Percentiles rank a stretch among this genome's conserved stretches.
phyloP scores from a whole-genome alignment of 1,140 invertebrate genomes.

The Drosophila bocki region DNA sequence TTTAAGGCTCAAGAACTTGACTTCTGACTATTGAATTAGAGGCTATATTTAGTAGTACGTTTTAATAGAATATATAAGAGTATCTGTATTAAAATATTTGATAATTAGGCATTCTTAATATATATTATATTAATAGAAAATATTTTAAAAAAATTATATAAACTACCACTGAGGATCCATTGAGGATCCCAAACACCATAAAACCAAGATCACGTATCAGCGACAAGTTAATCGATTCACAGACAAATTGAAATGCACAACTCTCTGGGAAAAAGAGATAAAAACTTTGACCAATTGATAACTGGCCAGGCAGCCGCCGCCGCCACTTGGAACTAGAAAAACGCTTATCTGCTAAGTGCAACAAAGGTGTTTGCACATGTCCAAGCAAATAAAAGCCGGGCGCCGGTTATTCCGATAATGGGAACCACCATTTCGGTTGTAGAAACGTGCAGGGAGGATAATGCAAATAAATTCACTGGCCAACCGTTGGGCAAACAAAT shows the following conservation, averaged over 20 bases:
- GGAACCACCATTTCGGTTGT: not conserved
- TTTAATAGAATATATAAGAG: not conserved
- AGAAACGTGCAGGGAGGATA: constrained; percentile 64
- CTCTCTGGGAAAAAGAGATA: constrained; percentile 32
- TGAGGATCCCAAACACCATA: not conserved
- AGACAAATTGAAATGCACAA: constrained; percentile 70
- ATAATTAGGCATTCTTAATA: not conserved
- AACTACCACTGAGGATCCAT: too few relatives aligned
- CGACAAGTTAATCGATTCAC: constrained; percentile 53
- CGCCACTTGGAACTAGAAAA: constrained; percentile 42
- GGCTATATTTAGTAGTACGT: not conserved
- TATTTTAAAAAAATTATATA: not conserved
- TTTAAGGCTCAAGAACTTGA: not conserved
- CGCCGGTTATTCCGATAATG: constrained; percentile 28
- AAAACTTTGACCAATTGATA: constrained; percentile 65
- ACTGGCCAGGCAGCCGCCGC: constrained; percentile 33
- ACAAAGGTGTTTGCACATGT: constrained; percentile 81
- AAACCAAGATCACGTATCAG: constrained; percentile 7
- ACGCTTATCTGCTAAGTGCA: constrained; percentile 69
- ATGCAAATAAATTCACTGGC: constrained; percentile 79
- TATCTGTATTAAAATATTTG: not conserved
- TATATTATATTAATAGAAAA: too few relatives aligned
- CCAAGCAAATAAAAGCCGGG: constrained; percentile 66
- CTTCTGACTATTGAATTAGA: not conserved
- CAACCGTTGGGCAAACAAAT: constrained; percentile 71